phyloP scores from a whole-genome alignment of 1,140 invertebrate genomes.

The Zophobas atratus region DNA sequence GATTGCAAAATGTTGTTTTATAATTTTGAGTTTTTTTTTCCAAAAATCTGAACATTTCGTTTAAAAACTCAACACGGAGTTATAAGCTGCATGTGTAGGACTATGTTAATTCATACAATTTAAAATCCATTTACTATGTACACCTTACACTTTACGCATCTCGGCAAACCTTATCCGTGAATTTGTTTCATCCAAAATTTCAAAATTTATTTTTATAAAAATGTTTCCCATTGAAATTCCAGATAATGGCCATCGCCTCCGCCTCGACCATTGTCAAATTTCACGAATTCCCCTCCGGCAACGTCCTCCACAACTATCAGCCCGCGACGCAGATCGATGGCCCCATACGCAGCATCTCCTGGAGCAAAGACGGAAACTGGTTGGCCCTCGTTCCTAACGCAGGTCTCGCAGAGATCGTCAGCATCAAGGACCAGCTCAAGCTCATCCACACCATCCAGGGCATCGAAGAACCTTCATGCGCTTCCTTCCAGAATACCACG shows the following conservation, averaged over 20 bases:
- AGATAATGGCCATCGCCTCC: slow-evolving; percentile 59
- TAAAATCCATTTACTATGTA: too few species aligned
- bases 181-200: background rate
- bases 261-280: slow-evolving; percentile 61
- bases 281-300: slow-evolving; percentile 58
- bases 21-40: too few species aligned
- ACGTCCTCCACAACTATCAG: slow-evolving; percentile 56
- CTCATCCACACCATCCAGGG: slow-evolving; percentile 61
- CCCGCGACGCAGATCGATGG: slow-evolving; percentile 54
- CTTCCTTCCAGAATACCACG: slow-evolving; percentile 63
- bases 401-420: slow-evolving; percentile 63
- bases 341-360: slow-evolving; percentile 63
- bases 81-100: too few species aligned
- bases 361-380: slow-evolving; percentile 65
- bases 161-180: too few species aligned
- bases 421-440: slow-evolving; percentile 61
- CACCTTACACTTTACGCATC: too few species aligned
- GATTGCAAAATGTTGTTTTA: too few species aligned
- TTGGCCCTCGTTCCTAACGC: slow-evolving; percentile 61
- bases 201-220: background rate
- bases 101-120: too few species aligned
- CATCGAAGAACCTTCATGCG: slow-evolving; percentile 63
- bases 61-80: too few species aligned
- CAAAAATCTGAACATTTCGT: too few species aligned
- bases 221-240: background rate